Base-by-base conservation (phyloP, 2,888 invertebrate species). In the Zygaena filipendulae region DNA sequence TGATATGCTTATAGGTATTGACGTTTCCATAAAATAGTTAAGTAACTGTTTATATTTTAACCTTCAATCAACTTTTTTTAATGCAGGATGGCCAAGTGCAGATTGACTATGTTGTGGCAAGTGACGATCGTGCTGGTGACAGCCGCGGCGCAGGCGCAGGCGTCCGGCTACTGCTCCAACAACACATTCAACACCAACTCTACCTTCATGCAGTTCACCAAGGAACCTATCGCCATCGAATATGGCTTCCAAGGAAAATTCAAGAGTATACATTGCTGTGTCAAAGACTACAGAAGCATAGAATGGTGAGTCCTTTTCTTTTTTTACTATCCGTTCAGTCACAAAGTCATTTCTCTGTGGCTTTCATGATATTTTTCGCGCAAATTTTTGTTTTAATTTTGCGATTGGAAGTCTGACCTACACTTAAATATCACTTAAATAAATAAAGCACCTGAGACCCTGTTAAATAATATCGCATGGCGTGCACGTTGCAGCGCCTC, bases 271-370 rank as follows among this genome's bases (percentile, higher is more conserved):
- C 88, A 90, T 56, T 90, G 90, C 64, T 90, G 90, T 56, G 86
- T 88, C 29, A 85, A 87, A 49, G 88, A 87, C 38, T 90, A 89
- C 56, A 72, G 88, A 36, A 90, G 89, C 59, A 89, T 90, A 44
- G 90, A 90, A 80, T 90, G 90, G 90, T 90, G 49, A 85, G 87
- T 82, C 23, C n/a, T n/a, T n/a, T n/a, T n/a, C n/a, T n/a, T n/a
- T n/a, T n/a, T n/a, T n/a, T n/a, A n/a, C n/a, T n/a, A n/a, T n/a
- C n/a, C n/a, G n/a, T n/a, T n/a, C n/a, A n/a, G n/a, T n/a, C n/a
- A n/a, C n/a, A n/a, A n/a, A n/a, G n/a, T n/a, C n/a, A n/a, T n/a
- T n/a, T n/a, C n/a, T n/a, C n/a, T n/a, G n/a, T n/a, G n/a, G n/a
- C n/a, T n/a, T n/a, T n/a, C n/a, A n/a, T n/a, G n/a, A n/a, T n/a